Base-by-base conservation (phyloP, 2,797 vertebrate species). In the Crenichthys baileyi region DNA sequence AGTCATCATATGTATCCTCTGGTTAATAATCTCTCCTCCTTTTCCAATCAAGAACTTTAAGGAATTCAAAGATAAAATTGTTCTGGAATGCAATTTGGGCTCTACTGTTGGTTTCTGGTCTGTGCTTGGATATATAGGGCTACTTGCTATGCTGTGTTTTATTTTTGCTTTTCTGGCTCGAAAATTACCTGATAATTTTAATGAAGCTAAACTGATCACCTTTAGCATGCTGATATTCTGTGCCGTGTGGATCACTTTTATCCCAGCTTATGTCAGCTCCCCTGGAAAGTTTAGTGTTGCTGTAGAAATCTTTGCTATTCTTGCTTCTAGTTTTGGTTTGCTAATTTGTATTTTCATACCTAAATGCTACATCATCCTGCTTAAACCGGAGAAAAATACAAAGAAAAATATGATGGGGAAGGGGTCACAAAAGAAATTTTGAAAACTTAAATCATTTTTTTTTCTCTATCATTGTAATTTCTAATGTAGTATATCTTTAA, bases 211-310 rank as follows among this genome's bases (percentile, higher is more conserved):
- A 88, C 92, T 93, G 0, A 95, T 95, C 46, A 95, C 95, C 16
- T 95, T 95, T 20, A 95, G 93, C 72, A 95, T 94, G 94, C 22
- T 95, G 78, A 95, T 94, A 82, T 94, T 94, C 86, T 94, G 89
- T 56, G 87, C 93, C 7, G 94, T 94, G 0, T 95, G 94, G 94
- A 84, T 94, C 44, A 87, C 93, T 5, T 95, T 95, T 31, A 95
- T 95, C 20, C 94, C 94, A 22, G 93, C 93, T 0, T 95, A 95
- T 80, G 87, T 94, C 76, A 95, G 94, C 76, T 94, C 94, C 24
- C 94, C 95, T 72, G 94, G 94, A 9, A 95, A 94, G 76, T 95
- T 94, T 51, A 95, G 92, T 24, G 94, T 95, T 2, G 94, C 94
- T 58, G 95, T 95, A 0, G 94, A 95, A 20, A 93, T 95, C 65